Percentiles rank a stretch among this genome's conserved stretches.
Conservation (phyloP, 2,113 vertebrate genomes). For the Pollimyrus isidori region DNA sequence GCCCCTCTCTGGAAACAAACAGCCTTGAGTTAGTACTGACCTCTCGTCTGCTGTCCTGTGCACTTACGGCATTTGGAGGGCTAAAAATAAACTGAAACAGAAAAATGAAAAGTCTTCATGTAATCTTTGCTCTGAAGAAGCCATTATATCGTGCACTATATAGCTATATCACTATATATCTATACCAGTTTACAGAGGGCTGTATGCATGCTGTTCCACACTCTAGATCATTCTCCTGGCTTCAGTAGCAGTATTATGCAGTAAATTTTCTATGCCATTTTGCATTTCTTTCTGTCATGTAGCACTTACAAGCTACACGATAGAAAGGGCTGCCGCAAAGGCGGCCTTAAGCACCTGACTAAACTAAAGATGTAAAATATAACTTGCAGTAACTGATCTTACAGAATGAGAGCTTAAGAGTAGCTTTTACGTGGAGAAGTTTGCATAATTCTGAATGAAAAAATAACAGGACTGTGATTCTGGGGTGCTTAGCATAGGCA, state of each 20-base stretch:
- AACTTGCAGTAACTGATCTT: not conserved
- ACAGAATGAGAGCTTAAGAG: not conserved
- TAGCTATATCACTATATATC: not conserved
- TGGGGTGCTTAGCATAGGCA: not conserved
- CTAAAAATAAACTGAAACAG: constrained; percentile 7
- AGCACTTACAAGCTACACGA: not conserved
- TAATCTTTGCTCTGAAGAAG: not conserved
- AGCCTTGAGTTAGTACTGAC: not conserved
- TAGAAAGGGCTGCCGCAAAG: not conserved
- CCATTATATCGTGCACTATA: not conserved
- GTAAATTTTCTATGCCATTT: not conserved
- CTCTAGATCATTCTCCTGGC: not conserved
- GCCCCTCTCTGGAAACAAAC: not conserved
- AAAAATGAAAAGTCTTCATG: not conserved
- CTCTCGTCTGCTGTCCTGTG: not conserved
- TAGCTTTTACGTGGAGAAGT: not conserved
- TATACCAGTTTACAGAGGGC: not conserved
- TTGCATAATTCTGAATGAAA: not conserved
- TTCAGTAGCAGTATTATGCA: not conserved
- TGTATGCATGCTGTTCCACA: not conserved
- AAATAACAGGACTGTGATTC: not conserved
- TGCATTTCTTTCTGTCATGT: not conserved
- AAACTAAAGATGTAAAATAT: not conserved
- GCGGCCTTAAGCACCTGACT: not conserved
- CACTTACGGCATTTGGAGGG: not conserved